Evolutionary conservation across 2,888 invertebrate species (phyloP).

Genomic region (Euzetes globulus): DNA sequence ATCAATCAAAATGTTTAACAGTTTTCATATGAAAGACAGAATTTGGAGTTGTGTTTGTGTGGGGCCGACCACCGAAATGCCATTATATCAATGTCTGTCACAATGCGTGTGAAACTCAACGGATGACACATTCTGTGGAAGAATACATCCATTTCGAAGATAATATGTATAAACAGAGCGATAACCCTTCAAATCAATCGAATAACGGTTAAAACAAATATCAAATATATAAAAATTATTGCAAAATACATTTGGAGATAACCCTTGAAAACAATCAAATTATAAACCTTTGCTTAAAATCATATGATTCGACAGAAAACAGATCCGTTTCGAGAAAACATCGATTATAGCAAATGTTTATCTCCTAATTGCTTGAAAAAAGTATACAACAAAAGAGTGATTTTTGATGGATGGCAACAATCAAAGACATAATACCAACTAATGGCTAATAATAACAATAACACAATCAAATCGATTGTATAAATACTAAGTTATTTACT

Average conservation of each 20-base stretch:
- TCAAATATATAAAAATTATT: not conserved
- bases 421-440: not conserved
- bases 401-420: not conserved
- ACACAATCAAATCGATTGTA: not conserved
- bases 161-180: not conserved
- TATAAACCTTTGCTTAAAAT: not conserved
- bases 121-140: not conserved
- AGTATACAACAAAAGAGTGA: not conserved
- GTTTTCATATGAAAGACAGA: not conserved
- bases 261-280: not conserved
- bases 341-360: not conserved
- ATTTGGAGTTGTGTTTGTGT: not conserved
- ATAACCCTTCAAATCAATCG: not conserved
- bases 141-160: not conserved
- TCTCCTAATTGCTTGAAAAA: not conserved
- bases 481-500: not conserved
- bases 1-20: not conserved
- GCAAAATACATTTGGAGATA: too few relatives aligned
- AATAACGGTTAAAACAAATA: not conserved
- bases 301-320: too few relatives aligned
- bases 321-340: too few relatives aligned
- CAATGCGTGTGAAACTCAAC: conserved; percentile 22
- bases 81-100: conserved; percentile 23
- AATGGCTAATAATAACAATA: not conserved
- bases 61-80: not conserved